Percentiles rank a stretch among this genome's conserved stretches.
These are phyloP conservation scores for Stegodyphus dumicola DNA, from an alignment of 1,140 invertebrate genomes.

Conservation along the genomic window DNA sequence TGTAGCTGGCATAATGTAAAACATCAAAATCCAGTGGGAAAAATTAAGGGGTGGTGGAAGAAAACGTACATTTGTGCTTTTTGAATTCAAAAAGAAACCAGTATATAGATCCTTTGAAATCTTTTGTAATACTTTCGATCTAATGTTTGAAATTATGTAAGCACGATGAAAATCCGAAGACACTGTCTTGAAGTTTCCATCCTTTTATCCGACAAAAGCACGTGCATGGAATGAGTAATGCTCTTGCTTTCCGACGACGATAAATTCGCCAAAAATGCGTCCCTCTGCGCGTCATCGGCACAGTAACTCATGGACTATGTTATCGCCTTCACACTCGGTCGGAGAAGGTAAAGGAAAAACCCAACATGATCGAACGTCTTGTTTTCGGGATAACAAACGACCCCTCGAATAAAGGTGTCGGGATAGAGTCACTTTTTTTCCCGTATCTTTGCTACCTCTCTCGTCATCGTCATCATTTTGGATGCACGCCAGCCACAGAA, in stretches of 20 bases:
- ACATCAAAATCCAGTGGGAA: no score
- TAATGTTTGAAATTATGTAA: no score
- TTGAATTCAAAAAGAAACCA: no score
- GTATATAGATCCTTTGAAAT: no score
- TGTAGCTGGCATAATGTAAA: no score
- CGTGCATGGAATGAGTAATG: no score
- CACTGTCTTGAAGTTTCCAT: no score
- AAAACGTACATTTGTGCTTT: no score
- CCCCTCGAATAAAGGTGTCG: slow-evolving; percentile 33
- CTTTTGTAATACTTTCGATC: no score
- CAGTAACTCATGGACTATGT: slow-evolving; percentile 10
- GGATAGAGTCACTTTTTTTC: slow-evolving; percentile 3
- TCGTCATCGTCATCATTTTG: slow-evolving; percentile 35
- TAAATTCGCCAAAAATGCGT: slow-evolving; percentile 15
- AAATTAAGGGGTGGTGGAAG: no score
- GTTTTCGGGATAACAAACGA: slow-evolving; percentile 22
- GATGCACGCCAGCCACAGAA: slow-evolving; percentile 33
- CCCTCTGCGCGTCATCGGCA: not conserved
- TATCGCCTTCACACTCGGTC: slow-evolving; percentile 54
- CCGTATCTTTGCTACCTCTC: slow-evolving; percentile 1
- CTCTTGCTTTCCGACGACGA: not conserved
- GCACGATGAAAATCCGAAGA: no score
- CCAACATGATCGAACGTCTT: slow-evolving; percentile 55
- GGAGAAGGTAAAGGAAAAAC: slow-evolving; percentile 23
- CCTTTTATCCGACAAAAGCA: no score